Evolutionary conservation across 2,113 vertebrate genomes (phyloP).

Genomic region (Ranitomeya imitator): DNA sequence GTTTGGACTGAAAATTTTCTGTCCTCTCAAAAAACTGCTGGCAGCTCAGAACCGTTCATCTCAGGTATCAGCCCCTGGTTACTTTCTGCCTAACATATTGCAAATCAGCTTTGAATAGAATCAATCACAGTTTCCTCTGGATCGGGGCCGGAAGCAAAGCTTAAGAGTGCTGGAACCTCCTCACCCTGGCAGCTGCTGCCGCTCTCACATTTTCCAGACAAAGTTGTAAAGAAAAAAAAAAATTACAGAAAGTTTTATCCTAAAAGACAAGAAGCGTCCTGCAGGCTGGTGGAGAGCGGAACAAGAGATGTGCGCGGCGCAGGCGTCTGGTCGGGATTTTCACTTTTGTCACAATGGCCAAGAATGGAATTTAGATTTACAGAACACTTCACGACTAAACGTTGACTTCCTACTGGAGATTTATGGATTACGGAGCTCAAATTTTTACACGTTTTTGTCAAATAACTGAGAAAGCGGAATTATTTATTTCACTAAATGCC

Average conservation of each 20-base stretch:
- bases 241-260: constrained; percentile 20
- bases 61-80: neutral
- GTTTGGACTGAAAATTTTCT: neutral
- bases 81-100: neutral
- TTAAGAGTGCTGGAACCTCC: constrained; percentile 17
- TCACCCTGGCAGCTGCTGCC: neutral
- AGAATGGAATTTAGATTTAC: constrained; percentile 38
- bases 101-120: constrained; percentile 29
- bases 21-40: neutral
- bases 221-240: constrained; percentile 12
- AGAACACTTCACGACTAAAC: neutral
- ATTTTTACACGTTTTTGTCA: neutral
- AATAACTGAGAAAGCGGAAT: neutral
- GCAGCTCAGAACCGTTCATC: neutral
- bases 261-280: neutral
- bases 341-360: constrained; percentile 39
- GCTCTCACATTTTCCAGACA: constrained; percentile 31
- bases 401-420: neutral
- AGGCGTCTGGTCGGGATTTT: constrained; percentile 1
- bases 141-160: constrained; percentile 15
- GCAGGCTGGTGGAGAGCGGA: neutral
- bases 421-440: constrained; percentile 35
- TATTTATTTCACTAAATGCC: neutral
- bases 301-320: neutral
- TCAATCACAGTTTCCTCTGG: constrained; percentile 15